Percentiles rank a stretch among this genome's conserved stretches.
Evolutionary conservation across 2,797 vertebrate species (phyloP).

Genomic region (Podarcis lilfordi): DNA sequence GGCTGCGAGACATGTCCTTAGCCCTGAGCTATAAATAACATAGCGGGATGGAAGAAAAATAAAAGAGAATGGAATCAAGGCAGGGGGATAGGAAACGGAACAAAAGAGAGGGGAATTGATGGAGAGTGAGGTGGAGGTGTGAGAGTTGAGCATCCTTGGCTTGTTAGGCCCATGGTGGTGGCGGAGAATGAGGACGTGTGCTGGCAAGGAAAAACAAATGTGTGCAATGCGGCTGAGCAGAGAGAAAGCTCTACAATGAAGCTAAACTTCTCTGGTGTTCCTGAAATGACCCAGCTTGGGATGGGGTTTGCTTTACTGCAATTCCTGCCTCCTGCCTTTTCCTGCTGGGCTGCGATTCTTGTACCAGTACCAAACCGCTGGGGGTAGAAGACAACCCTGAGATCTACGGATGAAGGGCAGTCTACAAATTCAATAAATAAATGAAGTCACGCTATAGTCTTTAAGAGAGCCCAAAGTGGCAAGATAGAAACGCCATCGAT

Average conservation of each 20-base stretch:
- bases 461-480: too few species aligned
- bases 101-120: conserved; percentile 28
- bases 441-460: too few species aligned
- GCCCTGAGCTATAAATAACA: conserved; percentile 49
- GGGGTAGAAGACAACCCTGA: too few species aligned
- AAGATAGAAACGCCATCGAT: too few species aligned
- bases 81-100: conserved; percentile 51
- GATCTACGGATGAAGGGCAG: too few species aligned
- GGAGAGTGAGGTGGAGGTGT: conserved; percentile 25
- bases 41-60: conserved; percentile 38
- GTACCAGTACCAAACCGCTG: neutral
- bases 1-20: conserved; percentile 48
- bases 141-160: too few species aligned
- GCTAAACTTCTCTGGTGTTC: neutral
- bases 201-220: neutral
- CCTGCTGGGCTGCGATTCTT: neutral
- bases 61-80: conserved; percentile 40
- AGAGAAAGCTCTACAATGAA: neutral
- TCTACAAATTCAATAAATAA: too few species aligned
- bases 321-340: too few species aligned
- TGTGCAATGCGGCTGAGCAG: too few species aligned
- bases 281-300: neutral
- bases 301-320: neutral
- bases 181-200: neutral
- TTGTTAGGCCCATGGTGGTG: too few species aligned